A percentile compares a stretch with the other conserved stretches of the same genome.
Evolutionary conservation across 2,113 vertebrate species (phyloP).

Genomic region (Cygnus atratus): DNA sequence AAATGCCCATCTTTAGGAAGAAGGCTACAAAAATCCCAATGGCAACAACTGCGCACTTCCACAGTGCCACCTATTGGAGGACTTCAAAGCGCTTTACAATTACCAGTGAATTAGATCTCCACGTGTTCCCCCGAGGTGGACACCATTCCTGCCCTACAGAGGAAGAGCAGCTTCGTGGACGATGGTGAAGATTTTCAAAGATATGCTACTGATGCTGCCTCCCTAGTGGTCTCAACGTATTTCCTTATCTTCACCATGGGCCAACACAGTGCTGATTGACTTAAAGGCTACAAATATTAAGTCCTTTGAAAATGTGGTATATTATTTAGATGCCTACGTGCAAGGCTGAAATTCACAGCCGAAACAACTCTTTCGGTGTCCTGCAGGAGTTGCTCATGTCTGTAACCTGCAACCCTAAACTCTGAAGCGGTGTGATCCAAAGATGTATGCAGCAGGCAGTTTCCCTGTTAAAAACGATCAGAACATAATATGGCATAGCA

Average conservation of each 20-base stretch:
- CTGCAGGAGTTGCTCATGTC: neutral
- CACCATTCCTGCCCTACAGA: neutral
- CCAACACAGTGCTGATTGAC: neutral
- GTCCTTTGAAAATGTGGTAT: neutral
- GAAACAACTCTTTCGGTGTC: neutral
- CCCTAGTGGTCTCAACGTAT: neutral
- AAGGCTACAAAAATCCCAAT: neutral
- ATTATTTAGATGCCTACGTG: neutral
- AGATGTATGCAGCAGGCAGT: neutral
- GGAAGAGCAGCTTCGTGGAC: neutral
- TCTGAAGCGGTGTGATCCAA: neutral
- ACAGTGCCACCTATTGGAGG: slow-evolving; percentile 49
- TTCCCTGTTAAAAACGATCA: neutral
- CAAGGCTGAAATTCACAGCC: neutral
- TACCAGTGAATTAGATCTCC: neutral
- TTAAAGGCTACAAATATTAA: neutral
- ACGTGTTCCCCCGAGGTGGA: neutral
- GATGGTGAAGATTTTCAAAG: neutral
- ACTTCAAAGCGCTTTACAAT: neutral
- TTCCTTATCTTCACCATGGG: neutral
- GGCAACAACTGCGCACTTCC: neutral
- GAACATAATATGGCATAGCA: neutral
- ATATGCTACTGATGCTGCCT: neutral
- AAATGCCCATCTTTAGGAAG: neutral
- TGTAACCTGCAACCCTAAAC: neutral